phyloP scores from a whole-genome alignment of 2,113 vertebrate genomes.

The human region DNA sequence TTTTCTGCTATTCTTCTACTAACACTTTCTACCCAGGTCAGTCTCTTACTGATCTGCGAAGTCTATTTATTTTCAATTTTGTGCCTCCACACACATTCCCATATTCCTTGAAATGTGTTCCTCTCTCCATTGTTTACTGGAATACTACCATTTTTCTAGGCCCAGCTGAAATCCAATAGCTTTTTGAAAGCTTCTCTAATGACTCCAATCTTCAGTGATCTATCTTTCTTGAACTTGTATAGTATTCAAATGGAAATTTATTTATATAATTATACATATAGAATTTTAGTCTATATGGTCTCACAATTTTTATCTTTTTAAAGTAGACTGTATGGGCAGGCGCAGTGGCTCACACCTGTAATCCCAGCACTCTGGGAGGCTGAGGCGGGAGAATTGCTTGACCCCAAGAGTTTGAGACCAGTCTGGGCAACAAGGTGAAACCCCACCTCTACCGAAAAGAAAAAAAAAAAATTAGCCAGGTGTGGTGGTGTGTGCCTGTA shows the following conservation, averaged over 20 bases:
- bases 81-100: not conserved
- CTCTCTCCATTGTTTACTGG: not conserved
- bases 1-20: slow-evolving; percentile 13
- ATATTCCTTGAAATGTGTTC: not conserved
- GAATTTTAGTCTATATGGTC: not conserved
- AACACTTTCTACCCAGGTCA: not conserved
- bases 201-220: not conserved
- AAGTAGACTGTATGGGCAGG: not conserved
- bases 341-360: too few relatives aligned
- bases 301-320: not conserved
- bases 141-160: slow-evolving; percentile 7
- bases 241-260: not conserved
- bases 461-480: too few relatives aligned
- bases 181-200: slow-evolving; percentile 17
- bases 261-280: not conserved
- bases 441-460: too few relatives aligned
- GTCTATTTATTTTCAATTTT: not conserved
- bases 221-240: not conserved
- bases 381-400: too few relatives aligned
- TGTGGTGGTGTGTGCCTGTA: too few relatives aligned
- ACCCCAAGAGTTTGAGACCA: too few relatives aligned
- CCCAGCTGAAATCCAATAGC: not conserved
- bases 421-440: too few relatives aligned
- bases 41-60: not conserved
- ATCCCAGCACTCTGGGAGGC: too few relatives aligned